phyloP scores from a whole-genome alignment of 2,113 vertebrate species.

The Nanger granti region DNA sequence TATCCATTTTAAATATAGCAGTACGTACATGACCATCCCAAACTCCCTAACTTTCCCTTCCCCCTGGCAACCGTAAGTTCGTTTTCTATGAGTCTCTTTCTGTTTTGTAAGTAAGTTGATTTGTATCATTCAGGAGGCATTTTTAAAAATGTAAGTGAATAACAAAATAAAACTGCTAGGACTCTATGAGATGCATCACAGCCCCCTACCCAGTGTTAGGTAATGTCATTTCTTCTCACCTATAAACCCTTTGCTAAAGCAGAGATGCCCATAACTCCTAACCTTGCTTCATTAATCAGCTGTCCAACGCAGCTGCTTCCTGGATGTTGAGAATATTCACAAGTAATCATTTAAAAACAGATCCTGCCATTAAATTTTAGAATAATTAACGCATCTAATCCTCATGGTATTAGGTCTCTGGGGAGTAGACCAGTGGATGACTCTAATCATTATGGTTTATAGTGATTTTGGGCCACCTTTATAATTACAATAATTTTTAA shows the following conservation, averaged over 20 bases:
- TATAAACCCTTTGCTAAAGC: not conserved
- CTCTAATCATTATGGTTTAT: not conserved
- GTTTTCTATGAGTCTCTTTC: not conserved
- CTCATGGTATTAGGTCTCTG: not conserved
- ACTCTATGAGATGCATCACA: not conserved
- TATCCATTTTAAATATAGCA: not conserved
- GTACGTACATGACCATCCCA: not conserved
- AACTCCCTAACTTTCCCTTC: not conserved
- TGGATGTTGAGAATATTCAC: not conserved
- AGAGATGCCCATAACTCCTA: not conserved
- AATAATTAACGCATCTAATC: not conserved
- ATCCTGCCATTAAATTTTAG: not conserved
- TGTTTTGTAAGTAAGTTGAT: not conserved
- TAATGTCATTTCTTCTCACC: not conserved
- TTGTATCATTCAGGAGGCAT: not conserved
- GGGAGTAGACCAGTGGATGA: not conserved
- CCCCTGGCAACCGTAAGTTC: not conserved
- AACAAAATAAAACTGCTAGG: not conserved
- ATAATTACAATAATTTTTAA: not conserved
- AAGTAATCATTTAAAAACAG: not conserved
- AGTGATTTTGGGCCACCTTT: not conserved
- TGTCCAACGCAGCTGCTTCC: not conserved
- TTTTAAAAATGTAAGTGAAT: not conserved
- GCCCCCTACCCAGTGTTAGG: not conserved
- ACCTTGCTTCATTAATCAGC: not conserved